Evolutionary conservation across 2,113 vertebrate genomes (phyloP).

Genomic region (Carollia perspicillata): DNA sequence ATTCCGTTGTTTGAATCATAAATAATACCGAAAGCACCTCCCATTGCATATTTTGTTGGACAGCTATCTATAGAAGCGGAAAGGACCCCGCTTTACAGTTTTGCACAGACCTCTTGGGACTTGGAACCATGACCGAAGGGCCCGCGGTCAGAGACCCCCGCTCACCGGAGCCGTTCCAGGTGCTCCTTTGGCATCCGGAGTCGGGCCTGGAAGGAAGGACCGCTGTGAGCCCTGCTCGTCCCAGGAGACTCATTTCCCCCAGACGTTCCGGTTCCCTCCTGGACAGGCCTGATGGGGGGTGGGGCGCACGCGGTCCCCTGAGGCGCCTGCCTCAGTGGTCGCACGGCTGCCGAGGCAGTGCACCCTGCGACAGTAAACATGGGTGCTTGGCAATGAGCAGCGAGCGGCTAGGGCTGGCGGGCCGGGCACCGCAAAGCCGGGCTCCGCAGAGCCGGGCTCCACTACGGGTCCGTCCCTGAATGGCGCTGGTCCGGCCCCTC

Average conservation of each 20-base stretch:
- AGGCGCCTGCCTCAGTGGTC: too few relatives aligned
- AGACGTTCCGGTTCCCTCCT: too few relatives aligned
- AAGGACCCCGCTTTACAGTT: neutral
- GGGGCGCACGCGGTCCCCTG: too few relatives aligned
- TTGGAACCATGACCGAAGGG: neutral
- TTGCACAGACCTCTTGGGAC: neutral
- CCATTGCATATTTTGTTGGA: neutral
- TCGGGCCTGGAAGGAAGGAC: constrained; percentile 6
- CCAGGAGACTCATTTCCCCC: too few relatives aligned
- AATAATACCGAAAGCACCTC: neutral
- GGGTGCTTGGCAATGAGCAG: too few relatives aligned
- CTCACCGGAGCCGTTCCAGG: constrained; percentile 65
- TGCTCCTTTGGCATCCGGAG: constrained; percentile 43
- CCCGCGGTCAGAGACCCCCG: fast-evolving
- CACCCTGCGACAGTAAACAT: too few relatives aligned
- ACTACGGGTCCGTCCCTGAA: neutral
- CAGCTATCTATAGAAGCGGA: too few relatives aligned
- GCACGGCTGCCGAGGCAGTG: too few relatives aligned
- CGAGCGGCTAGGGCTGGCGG: too few relatives aligned
- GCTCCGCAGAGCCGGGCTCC: neutral
- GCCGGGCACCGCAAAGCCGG: neutral
- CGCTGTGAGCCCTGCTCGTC: neutral
- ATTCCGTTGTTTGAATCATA: neutral
- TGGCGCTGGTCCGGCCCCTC: too few relatives aligned
- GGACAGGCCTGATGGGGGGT: too few relatives aligned